Conservation (phyloP, 2,113 vertebrate genomes). For the Gymnocephalus cernua region DNA sequence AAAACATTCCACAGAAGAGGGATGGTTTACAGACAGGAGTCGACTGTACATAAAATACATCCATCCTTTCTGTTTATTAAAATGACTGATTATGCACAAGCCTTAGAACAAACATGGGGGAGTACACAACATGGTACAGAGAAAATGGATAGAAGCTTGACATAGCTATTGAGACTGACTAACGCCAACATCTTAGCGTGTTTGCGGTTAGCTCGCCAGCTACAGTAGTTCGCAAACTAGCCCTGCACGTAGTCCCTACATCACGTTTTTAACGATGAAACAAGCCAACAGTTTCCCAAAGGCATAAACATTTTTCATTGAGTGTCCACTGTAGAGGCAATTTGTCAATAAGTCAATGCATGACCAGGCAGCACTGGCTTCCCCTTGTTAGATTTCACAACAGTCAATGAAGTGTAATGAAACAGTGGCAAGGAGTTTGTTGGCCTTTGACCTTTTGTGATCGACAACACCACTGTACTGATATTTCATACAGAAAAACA, state of each 20-base stretch:
- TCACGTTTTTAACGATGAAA: background rate
- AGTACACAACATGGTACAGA: background rate
- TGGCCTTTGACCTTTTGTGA: slow-evolving; percentile 22
- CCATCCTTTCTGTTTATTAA: background rate
- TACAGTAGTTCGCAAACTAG: background rate
- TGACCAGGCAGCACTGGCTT: background rate
- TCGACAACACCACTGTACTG: background rate
- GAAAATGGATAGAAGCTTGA: background rate
- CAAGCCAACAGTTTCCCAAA: background rate
- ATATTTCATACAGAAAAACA: background rate
- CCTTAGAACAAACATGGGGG: background rate
- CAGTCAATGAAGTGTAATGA: slow-evolving; percentile 17
- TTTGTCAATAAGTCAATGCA: slow-evolving; percentile 24
- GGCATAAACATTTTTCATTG: background rate
- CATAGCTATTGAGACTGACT: background rate
- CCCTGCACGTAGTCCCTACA: background rate
- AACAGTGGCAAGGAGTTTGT: background rate
- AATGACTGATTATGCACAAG: background rate
- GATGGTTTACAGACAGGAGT: background rate
- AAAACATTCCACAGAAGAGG: background rate
- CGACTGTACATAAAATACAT: background rate
- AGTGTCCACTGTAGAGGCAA: background rate
- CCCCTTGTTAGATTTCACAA: slow-evolving; percentile 32
- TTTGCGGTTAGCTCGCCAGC: background rate
- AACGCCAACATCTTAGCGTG: background rate